A percentile compares a stretch with the other conserved stretches of the same genome.
Conservation (phyloP, 1,140 invertebrate species). For the Oedothorax gibbosus region DNA sequence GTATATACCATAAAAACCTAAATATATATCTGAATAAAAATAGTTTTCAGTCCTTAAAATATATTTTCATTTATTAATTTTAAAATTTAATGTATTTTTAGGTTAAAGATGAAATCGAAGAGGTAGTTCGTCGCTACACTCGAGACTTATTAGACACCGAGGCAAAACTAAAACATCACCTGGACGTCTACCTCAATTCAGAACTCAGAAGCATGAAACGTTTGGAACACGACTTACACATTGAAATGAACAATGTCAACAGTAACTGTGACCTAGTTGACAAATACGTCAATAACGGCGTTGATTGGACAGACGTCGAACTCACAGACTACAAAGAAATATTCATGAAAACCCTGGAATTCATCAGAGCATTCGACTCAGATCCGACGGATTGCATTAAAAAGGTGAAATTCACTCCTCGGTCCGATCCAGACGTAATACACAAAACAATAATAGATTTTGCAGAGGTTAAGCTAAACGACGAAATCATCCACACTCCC, state of each 20-base stretch:
- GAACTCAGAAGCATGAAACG: constrained; percentile 85
- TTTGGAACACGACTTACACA: constrained; percentile 90
- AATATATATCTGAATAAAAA: too few species aligned
- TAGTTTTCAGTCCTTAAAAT: too few species aligned
- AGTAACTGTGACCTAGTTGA: constrained; percentile 96
- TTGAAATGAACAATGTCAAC: constrained; percentile 91
- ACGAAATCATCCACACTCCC: constrained; percentile 14
- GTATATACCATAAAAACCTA: too few species aligned
- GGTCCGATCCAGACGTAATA: constrained; percentile 53
- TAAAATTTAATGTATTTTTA: constrained; percentile 9
- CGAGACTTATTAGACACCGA: constrained; percentile 73
- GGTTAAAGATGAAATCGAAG: constrained; percentile 61
- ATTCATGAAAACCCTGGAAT: constrained; percentile 88
- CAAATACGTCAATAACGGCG: constrained; percentile 85
- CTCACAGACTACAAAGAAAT: constrained; percentile 89
- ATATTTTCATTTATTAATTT: not conserved
- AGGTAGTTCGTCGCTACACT: constrained; percentile 56
- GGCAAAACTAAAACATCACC: constrained; percentile 84
- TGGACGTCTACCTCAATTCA: constrained; percentile 85
- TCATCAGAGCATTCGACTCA: constrained; percentile 91
- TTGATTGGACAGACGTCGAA: constrained; percentile 72
- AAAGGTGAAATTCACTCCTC: constrained; percentile 77
- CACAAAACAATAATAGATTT: constrained; percentile 73
- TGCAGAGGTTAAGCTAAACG: constrained; percentile 83
- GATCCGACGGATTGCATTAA: constrained; percentile 86